These are phyloP conservation scores for Coleophora deauratella DNA, from an alignment of 2,888 invertebrate genomes.

Conservation along the genomic window DNA sequence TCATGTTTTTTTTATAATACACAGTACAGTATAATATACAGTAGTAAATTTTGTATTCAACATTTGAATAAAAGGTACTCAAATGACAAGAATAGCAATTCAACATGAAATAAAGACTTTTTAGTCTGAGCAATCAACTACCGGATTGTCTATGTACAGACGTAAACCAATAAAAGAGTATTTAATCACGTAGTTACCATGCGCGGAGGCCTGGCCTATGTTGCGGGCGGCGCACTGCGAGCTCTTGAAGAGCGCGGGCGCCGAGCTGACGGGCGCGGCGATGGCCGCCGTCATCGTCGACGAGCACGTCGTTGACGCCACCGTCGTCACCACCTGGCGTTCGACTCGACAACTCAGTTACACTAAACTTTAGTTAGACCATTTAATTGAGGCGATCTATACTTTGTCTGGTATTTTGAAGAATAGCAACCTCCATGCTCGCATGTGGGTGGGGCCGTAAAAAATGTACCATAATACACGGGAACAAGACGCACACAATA, in stretches of 20 bases:
- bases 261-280: background rate
- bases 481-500: too few relatives aligned
- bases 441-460: background rate
- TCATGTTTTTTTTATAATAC: too few relatives aligned
- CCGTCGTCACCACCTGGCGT: background rate
- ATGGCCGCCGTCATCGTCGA: background rate
- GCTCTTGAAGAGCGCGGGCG: conserved; percentile 39
- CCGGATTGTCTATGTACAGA: background rate
- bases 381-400: background rate
- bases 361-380: background rate
- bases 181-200: too few relatives aligned
- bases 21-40: too few relatives aligned
- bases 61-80: too few relatives aligned
- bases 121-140: background rate
- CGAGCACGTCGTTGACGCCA: background rate
- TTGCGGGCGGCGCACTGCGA: conserved; percentile 34
- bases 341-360: too few relatives aligned
- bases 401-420: background rate
- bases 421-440: background rate
- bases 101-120: background rate
- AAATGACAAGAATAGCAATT: too few relatives aligned
- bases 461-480: background rate
- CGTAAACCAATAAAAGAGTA: conserved; percentile 1
- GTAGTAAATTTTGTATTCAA: too few relatives aligned
- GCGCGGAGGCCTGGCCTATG: conserved; percentile 42